Evolutionary conservation across 2,113 vertebrate species (phyloP), one percentile per base, ranked within the genome.

Genomic region (Zosterops lateralis): DNA sequence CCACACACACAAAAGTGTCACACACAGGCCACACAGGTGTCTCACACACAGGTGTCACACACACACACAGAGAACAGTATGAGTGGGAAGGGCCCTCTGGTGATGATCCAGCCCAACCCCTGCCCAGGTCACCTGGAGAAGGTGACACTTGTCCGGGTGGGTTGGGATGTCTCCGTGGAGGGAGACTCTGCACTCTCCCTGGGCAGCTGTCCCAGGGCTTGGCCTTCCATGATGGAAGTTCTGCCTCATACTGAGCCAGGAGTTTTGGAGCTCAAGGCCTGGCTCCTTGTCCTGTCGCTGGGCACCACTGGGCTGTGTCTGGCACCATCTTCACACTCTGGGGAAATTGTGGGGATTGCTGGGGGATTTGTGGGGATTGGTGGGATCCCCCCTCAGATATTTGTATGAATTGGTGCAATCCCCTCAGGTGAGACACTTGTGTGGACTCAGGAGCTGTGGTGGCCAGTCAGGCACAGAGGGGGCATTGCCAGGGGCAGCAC

Each of bases 151-250:
- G 18, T 51, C 60, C 51, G 11, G 28, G 36, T 19, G 18, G 18
- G 3, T 25, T 58, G 29, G 45, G 53, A 20, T 51, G 32, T 38
- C 15, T 66, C 45, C 19, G 5, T 22, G 45, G 21, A 68, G 25
- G 38, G 21, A 60, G 5, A 50, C 17, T 14, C 31, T 0, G 0
- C 31, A 34, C 20, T 17, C 13, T 66, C 26, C 26, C 19, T 0
- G 0, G 51, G 36, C 71, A 66, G 31, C 44, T 58, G 36, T 66
- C 34, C 31, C 45, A 32, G 36, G 32, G 53, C 36, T 51, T 31
- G 32, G 36, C 26, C 4, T 17, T 26, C 45, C 14, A 1, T 5
- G 72, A 3, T 28, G 45, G 32, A 38, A 22, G 21, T 28, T 53
- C 26, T 76, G 45, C 45, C 45, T 60, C 32, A 2, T 32, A 32